phyloP scores from a whole-genome alignment of 2,888 invertebrate genomes.

The Stenolophus ochropezus region DNA sequence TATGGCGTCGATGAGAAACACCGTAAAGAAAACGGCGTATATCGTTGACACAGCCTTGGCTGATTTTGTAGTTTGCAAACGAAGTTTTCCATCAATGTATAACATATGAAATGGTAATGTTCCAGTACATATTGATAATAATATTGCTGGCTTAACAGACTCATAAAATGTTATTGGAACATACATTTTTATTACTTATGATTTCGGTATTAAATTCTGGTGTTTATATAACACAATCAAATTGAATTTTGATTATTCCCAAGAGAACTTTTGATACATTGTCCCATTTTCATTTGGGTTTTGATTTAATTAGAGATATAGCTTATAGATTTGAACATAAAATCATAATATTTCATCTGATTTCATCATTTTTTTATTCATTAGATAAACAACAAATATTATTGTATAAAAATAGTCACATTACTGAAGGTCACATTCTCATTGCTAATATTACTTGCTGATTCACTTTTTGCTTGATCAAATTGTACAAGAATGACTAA shows the following conservation, averaged over 20 bases:
- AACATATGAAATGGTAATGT: conserved; percentile 41
- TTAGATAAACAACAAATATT: not conserved
- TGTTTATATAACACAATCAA: not conserved
- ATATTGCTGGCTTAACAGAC: conserved; percentile 34
- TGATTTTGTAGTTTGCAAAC: conserved; percentile 18
- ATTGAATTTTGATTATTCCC: conserved; percentile 32
- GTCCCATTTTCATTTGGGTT: no score
- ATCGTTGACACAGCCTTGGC: conserved; percentile 3
- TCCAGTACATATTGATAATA: conserved; percentile 21
- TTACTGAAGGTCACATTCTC: not conserved
- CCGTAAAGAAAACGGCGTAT: conserved; percentile 7
- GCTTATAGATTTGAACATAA: not conserved
- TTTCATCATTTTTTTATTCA: not conserved
- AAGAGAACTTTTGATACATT: conserved; percentile 2
- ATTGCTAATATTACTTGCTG: not conserved
- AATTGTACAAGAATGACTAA: conserved; percentile 49
- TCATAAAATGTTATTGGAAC: conserved; percentile 39
- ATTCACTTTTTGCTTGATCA: conserved; percentile 49
- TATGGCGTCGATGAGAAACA: conserved; percentile 27
- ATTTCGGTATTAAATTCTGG: not conserved
- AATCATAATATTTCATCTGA: not conserved
- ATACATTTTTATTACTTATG: conserved; percentile 19
- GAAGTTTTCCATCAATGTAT: not conserved
- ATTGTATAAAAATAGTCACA: no score
- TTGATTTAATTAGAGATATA: no score